These are phyloP conservation scores for Bradypodion pumilum DNA, from an alignment of 2,797 vertebrate genomes.

Conservation along the genomic window DNA sequence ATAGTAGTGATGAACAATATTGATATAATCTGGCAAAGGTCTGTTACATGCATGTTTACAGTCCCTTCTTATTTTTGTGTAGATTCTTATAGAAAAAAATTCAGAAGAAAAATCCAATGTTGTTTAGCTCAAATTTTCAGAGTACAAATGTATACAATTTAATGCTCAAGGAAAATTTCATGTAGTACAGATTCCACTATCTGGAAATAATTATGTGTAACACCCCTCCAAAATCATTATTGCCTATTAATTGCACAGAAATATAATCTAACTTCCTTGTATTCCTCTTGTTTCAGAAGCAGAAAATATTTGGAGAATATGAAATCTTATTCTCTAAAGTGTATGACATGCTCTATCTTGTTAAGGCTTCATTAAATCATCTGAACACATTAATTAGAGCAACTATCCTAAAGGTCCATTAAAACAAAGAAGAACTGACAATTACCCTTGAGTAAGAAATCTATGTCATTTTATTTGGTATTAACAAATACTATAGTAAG, in stretches of 20 bases:
- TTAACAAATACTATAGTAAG: slow-evolving; percentile 55
- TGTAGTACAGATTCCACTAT: not conserved
- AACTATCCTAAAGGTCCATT: slow-evolving; percentile 51
- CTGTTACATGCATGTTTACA: not conserved
- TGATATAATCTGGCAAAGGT: not conserved
- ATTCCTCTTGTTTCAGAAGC: not conserved
- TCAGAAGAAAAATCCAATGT: too few species aligned
- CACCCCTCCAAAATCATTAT: slow-evolving; percentile 1
- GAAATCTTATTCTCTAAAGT: slow-evolving; percentile 12
- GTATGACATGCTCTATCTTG: not conserved
- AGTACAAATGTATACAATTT: not conserved
- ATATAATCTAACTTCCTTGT: not conserved
- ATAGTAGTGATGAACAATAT: not conserved
- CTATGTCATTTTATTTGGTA: slow-evolving; percentile 60
- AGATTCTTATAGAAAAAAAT: not conserved
- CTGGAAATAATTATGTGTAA: not conserved
- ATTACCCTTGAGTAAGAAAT: slow-evolving; percentile 50
- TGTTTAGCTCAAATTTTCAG: too few species aligned
- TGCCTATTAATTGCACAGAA: not conserved
- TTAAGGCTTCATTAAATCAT: slow-evolving; percentile 30
- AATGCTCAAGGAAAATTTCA: not conserved
- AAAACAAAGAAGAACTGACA: slow-evolving; percentile 48
- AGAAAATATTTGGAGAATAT: not conserved
- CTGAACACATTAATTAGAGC: slow-evolving; percentile 48
- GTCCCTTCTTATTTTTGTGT: not conserved